phyloP scores from a whole-genome alignment of 2,888 invertebrate species.

The Brenthis hecate region DNA sequence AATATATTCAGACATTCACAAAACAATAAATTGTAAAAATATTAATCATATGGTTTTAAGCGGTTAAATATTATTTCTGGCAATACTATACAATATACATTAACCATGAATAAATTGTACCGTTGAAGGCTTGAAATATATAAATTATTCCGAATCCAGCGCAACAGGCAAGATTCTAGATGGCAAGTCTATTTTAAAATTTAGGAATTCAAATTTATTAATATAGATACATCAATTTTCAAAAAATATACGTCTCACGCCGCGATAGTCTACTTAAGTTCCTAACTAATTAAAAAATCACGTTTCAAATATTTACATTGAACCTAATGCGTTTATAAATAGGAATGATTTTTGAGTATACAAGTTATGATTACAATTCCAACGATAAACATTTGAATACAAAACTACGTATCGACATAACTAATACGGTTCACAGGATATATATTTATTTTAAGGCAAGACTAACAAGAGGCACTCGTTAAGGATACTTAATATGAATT shows the following conservation, averaged over 20 bases:
- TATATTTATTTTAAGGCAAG: constrained; percentile 58
- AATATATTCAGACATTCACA: too few relatives aligned
- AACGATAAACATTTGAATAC: constrained; percentile 18
- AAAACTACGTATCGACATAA: constrained; percentile 6
- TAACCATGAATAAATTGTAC: too few relatives aligned
- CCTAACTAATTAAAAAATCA: constrained; percentile 8
- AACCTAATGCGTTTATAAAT: constrained; percentile 9
- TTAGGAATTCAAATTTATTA: constrained; percentile 5
- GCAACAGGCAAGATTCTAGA: constrained; percentile 15
- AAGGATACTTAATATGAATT: constrained; percentile 24
- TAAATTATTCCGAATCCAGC: not conserved
- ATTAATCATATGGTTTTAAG: too few relatives aligned
- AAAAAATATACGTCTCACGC: constrained; percentile 11
- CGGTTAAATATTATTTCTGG: too few relatives aligned
- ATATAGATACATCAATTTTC: constrained; percentile 4
- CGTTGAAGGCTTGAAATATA: not conserved
- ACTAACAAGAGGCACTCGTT: constrained; percentile 53
- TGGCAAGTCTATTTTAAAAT: constrained; percentile 22
- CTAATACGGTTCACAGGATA: constrained; percentile 18
- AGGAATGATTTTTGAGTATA: constrained; percentile 21
- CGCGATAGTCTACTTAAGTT: not conserved
- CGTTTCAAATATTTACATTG: constrained; percentile 14
- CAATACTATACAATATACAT: too few relatives aligned
- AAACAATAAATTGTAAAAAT: too few relatives aligned
- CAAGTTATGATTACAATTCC: constrained; percentile 5